phyloP scores from a whole-genome alignment of 1,140 invertebrate species.

The Gryon sp. region DNA sequence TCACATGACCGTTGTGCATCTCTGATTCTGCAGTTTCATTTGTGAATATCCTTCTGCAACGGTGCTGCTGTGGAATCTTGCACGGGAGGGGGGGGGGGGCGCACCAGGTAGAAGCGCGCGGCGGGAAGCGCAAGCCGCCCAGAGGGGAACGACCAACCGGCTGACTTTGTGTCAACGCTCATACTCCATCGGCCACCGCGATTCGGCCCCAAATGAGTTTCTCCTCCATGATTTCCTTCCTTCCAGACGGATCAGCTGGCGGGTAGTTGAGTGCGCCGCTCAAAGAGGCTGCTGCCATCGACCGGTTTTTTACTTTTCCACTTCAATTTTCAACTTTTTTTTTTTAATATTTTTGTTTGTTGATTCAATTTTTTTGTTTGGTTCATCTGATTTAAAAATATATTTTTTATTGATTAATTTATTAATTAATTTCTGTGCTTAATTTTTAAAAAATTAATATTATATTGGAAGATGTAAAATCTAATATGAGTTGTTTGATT shows the following conservation, averaged over 20 bases:
- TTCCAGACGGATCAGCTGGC: conserved; percentile 42
- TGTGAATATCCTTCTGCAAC: too few relatives aligned
- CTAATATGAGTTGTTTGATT: too few relatives aligned
- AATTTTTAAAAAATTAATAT: too few relatives aligned
- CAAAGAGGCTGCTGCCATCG: conserved; percentile 29
- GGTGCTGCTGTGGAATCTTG: not conserved
- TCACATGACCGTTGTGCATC: too few relatives aligned
- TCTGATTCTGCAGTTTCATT: too few relatives aligned
- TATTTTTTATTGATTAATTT: too few relatives aligned
- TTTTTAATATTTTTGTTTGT: conserved; percentile 2
- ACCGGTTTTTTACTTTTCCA: conserved; percentile 1
- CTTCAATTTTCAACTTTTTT: not conserved
- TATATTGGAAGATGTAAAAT: too few relatives aligned
- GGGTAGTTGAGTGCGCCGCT: conserved; percentile 20
- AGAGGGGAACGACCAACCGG: conserved; percentile 30
- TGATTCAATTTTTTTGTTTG: not conserved
- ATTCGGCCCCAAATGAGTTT: conserved; percentile 19
- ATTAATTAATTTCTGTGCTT: too few relatives aligned
- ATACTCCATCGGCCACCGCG: conserved; percentile 20
- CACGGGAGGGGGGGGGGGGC: not conserved
- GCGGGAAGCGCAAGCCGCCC: not conserved
- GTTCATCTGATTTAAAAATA: too few relatives aligned
- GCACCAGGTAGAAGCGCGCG: not conserved
- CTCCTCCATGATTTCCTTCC: conserved; percentile 31
- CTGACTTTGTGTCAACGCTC: conserved; percentile 48